Percentiles rank a stretch among this genome's conserved stretches.
phyloP scores from a whole-genome alignment of 2,888 invertebrate species.

The Eulithis testata region DNA sequence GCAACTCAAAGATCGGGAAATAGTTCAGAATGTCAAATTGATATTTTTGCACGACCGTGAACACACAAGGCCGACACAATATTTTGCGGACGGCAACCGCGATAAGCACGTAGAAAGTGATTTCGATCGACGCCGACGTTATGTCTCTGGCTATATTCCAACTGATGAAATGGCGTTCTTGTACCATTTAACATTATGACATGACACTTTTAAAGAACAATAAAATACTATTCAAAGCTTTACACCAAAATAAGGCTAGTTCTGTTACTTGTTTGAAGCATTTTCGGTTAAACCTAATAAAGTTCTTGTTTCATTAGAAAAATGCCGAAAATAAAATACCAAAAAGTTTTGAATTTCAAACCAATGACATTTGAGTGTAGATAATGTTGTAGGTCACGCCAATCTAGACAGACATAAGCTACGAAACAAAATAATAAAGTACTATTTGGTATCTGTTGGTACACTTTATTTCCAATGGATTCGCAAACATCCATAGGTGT shows the following conservation, averaged over 20 bases:
- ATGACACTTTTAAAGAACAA: too few species aligned
- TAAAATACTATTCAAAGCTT: too few species aligned
- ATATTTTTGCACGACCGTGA: conserved; percentile 82
- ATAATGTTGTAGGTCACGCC: conserved; percentile 30
- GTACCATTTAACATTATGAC: background rate
- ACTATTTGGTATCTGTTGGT: background rate
- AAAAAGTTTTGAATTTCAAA: conserved; percentile 37
- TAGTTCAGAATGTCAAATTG: conserved; percentile 81
- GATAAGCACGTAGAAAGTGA: conserved; percentile 79
- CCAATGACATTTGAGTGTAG: conserved; percentile 29
- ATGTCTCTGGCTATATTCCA: conserved; percentile 68
- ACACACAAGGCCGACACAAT: conserved; percentile 73
- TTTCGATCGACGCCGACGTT: conserved; percentile 63
- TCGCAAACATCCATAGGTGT: too few species aligned
- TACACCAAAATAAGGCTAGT: background rate
- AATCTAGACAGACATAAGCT: too few species aligned
- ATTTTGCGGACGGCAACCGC: conserved; percentile 66
- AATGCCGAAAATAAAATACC: conserved; percentile 21
- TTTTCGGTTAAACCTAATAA: conserved; percentile 7
- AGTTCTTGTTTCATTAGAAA: conserved; percentile 15
- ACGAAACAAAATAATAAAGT: background rate
- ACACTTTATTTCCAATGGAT: background rate
- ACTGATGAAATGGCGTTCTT: conserved; percentile 49
- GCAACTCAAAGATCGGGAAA: conserved; percentile 79
- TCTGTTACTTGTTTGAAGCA: background rate